Evolutionary conservation across 2,113 vertebrate genomes (phyloP).

Genomic region (Clarias magur): DNA sequence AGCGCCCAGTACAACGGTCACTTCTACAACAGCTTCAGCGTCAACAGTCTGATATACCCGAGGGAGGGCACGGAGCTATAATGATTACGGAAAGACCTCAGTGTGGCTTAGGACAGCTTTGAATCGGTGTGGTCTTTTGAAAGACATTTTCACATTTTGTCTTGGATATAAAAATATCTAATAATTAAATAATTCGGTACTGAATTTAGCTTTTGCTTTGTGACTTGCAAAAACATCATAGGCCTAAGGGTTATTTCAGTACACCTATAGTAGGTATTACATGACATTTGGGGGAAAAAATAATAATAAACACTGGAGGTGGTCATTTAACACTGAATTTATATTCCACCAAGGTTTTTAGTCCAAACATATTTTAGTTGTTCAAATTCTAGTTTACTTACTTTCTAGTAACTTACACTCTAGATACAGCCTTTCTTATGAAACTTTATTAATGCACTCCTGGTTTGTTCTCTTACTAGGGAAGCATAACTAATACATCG

Average conservation of each 20-base stretch:
- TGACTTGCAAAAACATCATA: not conserved
- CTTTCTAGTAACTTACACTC: not conserved
- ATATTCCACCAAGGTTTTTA: not conserved
- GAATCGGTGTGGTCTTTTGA: not conserved
- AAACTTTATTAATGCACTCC: not conserved
- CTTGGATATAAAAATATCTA: not conserved
- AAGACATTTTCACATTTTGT: not conserved
- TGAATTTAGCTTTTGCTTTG: not conserved
- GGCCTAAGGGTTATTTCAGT: not conserved
- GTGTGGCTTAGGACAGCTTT: not conserved
- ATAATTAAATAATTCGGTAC: not conserved
- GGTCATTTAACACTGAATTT: not conserved
- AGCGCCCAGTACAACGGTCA: constrained; percentile 84
- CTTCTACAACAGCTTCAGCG: constrained; percentile 90
- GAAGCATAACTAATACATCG: not conserved
- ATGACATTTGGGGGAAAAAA: not conserved
- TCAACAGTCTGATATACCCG: constrained; percentile 93
- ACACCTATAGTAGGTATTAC: not conserved
- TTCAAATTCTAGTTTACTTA: constrained; percentile 12
- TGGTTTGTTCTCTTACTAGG: not conserved
- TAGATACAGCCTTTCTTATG: not conserved
- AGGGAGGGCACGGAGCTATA: constrained; percentile 90
- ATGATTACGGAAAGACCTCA: constrained; percentile 61
- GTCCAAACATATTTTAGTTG: not conserved
- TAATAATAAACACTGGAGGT: not conserved